Evolutionary conservation across 2,797 vertebrate species (phyloP).

Genomic region (Sandelia bainsii): DNA sequence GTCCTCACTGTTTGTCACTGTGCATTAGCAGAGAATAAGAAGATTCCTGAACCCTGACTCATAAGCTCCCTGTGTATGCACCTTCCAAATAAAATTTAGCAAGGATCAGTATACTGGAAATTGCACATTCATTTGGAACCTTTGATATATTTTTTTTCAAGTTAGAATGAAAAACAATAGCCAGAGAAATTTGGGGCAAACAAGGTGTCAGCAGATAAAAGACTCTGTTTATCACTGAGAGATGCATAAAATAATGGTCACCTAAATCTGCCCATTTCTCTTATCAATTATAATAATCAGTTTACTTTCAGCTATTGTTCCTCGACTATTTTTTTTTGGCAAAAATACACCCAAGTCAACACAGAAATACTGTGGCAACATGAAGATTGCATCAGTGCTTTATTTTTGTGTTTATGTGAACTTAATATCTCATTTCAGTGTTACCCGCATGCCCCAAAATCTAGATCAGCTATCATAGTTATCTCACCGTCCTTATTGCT

Average conservation of each 20-base stretch:
- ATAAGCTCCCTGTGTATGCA: slow-evolving; percentile 57
- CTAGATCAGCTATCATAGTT: slow-evolving; percentile 37
- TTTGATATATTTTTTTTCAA: slow-evolving; percentile 55
- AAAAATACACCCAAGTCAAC: slow-evolving; percentile 14
- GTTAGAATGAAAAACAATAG: slow-evolving; percentile 66
- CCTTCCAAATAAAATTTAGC: slow-evolving; percentile 67
- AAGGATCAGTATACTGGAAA: slow-evolving; percentile 62
- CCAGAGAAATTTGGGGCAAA: slow-evolving; percentile 55
- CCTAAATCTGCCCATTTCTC: slow-evolving; percentile 23
- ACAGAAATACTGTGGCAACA: slow-evolving; percentile 2
- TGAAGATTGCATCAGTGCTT: background rate
- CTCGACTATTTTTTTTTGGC: background rate
- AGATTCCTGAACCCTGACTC: slow-evolving; percentile 77
- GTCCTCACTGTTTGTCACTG: slow-evolving; percentile 71
- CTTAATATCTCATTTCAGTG: slow-evolving; percentile 10
- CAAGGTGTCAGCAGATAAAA: slow-evolving; percentile 64
- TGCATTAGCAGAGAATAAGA: slow-evolving; percentile 69
- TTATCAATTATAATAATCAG: slow-evolving; percentile 16
- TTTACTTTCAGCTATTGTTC: slow-evolving; percentile 41
- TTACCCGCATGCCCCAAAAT: slow-evolving; percentile 16
- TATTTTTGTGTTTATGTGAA: slow-evolving; percentile 8
- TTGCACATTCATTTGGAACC: slow-evolving; percentile 47
- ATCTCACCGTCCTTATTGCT: slow-evolving; percentile 36
- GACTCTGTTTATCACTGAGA: slow-evolving; percentile 43
- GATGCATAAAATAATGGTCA: slow-evolving; percentile 13